phyloP scores from a whole-genome alignment of 2,888 invertebrate genomes.

The Philonicus albiceps region DNA sequence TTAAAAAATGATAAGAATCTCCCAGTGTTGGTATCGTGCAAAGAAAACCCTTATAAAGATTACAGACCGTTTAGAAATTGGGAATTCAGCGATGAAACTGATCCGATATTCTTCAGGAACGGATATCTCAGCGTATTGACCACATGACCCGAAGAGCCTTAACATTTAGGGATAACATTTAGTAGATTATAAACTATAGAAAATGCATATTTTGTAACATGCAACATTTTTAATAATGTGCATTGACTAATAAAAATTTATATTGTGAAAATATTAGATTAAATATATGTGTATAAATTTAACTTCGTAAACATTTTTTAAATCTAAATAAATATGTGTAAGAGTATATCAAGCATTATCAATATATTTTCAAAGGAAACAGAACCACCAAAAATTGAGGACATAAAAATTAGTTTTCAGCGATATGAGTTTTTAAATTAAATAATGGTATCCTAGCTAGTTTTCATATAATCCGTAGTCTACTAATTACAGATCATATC shows the following conservation, averaged over 20 bases:
- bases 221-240: not conserved
- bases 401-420: too few relatives aligned
- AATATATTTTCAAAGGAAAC: too few relatives aligned
- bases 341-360: too few relatives aligned
- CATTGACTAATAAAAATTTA: not conserved
- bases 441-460: too few relatives aligned
- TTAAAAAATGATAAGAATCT: conserved; percentile 17
- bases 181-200: not conserved
- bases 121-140: conserved; percentile 56
- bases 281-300: too few relatives aligned
- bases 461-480: too few relatives aligned
- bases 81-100: conserved; percentile 50
- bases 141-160: not conserved
- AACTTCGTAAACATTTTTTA: too few relatives aligned
- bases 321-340: too few relatives aligned
- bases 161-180: not conserved
- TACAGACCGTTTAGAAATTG: conserved; percentile 54
- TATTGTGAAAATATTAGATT: too few relatives aligned
- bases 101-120: conserved; percentile 55
- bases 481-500: too few relatives aligned
- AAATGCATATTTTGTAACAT: not conserved
- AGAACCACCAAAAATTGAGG: too few relatives aligned
- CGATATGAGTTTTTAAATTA: too few relatives aligned
- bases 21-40: conserved; percentile 18
- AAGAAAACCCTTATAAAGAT: conserved; percentile 56